Base-by-base conservation (phyloP, 2,888 invertebrate species). In the Colostygia pectinataria region DNA sequence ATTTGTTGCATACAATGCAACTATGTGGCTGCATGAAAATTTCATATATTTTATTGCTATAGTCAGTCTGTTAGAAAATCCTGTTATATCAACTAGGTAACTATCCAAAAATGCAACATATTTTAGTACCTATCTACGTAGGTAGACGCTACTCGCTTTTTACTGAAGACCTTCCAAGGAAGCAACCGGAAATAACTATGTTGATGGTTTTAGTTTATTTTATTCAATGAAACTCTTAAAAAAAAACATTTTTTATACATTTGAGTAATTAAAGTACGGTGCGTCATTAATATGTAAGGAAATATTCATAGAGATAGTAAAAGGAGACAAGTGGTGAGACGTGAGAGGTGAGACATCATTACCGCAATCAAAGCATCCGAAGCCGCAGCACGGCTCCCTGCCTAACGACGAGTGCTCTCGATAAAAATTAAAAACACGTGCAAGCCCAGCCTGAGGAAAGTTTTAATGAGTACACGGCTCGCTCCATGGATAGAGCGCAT, bases 351-450 rank as follows among this genome's bases (percentile, higher is more conserved):
- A 77, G 85, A 86, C 83, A 80, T 89, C 90, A 89, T 90, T 90
- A 90, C 86, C 84, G 86, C 89, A 90, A 89, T 90, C 90, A 90
- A 89, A 90, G 88, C 83, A 71, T 65, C 69, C 77, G 71, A 74
- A 76, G 76, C 82, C 80, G 75, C 80, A 76, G 77, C 71, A 71
- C 70, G 71, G 55, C 58, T 59, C 66, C 61, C 18, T 5, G 33
- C 33, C 81, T 84, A 85, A 86, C 87, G 84, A 86, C 73, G 81
- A 90, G 89, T 71, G 84, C 88, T 89, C 89, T 90, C 90, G 89
- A 90, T 90, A 90, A 89, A 90, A 90, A 90, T 89, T 90, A 90
- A 90, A 90, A 90, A 90, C 90, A 90, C 88, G 89, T 89, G 89
- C 89, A 85, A 79, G 80, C 83, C 80, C 82, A 80, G 84, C 78